These are phyloP conservation scores for Sterrhoptilus dennistouni DNA, from an alignment of 2,113 vertebrate species.

Conservation along the genomic window DNA sequence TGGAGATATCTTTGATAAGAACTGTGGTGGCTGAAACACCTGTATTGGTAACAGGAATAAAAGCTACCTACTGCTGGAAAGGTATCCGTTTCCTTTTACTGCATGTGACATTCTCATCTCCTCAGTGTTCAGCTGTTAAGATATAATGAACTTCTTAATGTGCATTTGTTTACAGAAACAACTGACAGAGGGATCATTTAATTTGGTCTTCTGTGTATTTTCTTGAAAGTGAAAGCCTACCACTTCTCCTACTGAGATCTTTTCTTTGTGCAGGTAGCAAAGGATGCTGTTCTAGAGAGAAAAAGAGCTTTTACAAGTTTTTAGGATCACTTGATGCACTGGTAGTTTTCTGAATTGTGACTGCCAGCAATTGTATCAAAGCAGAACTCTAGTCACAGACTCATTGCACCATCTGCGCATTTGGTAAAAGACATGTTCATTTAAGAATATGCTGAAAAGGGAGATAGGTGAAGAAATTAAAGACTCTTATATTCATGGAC, in stretches of 20 bases:
- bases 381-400: conserved; percentile 59
- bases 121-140: not conserved
- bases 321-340: not conserved
- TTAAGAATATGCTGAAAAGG: conserved; percentile 51
- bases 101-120: not conserved
- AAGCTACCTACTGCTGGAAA: not conserved
- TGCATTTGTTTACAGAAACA: not conserved
- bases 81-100: fast-evolving
- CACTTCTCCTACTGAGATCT: not conserved
- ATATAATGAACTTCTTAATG: not conserved
- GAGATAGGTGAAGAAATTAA: conserved; percentile 10
- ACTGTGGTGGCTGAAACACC: not conserved
- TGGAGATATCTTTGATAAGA: not conserved
- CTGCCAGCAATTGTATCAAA: conserved; percentile 35
- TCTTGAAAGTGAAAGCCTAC: conserved; percentile 2
- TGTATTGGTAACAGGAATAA: not conserved
- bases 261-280: not conserved
- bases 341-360: conserved; percentile 38
- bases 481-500: not conserved
- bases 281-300: not conserved
- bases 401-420: conserved; percentile 56
- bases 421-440: conserved; percentile 45
- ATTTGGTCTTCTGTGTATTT: not conserved
- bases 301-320: not conserved
- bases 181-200: not conserved